These are phyloP conservation scores for Keiferia lycopersicella DNA, from an alignment of 2,888 invertebrate genomes.

Conservation along the genomic window DNA sequence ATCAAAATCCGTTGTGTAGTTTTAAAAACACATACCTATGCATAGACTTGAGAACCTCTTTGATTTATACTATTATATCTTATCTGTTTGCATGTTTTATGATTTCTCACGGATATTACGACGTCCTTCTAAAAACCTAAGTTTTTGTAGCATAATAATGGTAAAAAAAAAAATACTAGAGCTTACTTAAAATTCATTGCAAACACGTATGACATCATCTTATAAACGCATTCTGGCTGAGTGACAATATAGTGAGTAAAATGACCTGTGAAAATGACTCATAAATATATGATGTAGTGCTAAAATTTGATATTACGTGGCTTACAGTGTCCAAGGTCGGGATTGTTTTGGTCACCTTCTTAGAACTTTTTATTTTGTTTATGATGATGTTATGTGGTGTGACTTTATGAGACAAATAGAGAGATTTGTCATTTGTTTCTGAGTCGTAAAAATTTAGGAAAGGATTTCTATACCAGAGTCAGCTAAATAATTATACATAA, in stretches of 20 bases:
- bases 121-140: no score
- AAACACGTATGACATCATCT: slow-evolving; percentile 42
- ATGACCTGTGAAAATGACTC: slow-evolving; percentile 34
- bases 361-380: neutral
- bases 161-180: neutral
- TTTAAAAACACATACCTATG: no score
- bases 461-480: no score
- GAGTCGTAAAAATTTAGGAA: no score
- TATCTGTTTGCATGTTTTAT: no score
- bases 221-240: slow-evolving; percentile 48
- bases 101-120: no score
- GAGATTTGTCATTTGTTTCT: neutral
- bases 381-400: neutral
- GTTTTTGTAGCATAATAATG: no score
- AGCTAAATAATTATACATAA: no score
- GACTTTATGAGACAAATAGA: neutral
- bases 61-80: no score
- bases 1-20: no score
- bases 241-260: slow-evolving; percentile 48
- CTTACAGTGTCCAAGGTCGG: neutral
- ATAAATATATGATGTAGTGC: no score
- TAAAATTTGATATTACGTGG: slow-evolving; percentile 9
- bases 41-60: no score
- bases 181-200: neutral
- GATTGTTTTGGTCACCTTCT: neutral